A percentile compares a stretch with the other conserved stretches of the same genome.
phyloP scores from a whole-genome alignment of 2,113 vertebrate species.

The Psettodes erumei region DNA sequence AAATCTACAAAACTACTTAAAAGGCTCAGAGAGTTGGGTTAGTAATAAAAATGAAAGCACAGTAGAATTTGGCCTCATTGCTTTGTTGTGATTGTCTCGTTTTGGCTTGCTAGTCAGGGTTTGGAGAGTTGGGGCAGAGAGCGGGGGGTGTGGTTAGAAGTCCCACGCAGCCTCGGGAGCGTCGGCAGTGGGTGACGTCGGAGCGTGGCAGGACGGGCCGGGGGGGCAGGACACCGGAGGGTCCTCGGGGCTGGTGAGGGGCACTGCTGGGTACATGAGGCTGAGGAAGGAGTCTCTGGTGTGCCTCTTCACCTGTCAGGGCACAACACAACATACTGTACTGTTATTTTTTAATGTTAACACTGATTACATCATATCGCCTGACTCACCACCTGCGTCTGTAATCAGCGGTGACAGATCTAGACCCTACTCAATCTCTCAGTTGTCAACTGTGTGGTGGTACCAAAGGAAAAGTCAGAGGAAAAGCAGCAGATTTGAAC shows the following conservation, averaged over 20 bases:
- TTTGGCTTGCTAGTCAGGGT: conserved; percentile 57
- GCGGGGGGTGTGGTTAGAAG: conserved; percentile 61
- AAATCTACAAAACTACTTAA: conserved; percentile 51
- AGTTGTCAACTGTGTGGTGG: no score
- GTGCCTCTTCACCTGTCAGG: conserved; percentile 90
- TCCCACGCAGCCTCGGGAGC: conserved; percentile 77
- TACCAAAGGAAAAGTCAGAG: no score
- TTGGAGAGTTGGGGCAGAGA: not conserved
- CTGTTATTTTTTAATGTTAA: not conserved
- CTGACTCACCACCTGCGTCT: no score
- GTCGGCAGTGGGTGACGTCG: conserved; percentile 23
- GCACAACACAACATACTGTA: not conserved
- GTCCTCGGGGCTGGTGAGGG: conserved; percentile 81
- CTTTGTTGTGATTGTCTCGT: conserved; percentile 71
- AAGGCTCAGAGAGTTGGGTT: conserved; percentile 68
- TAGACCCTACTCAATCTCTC: no score
- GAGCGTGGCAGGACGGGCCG: conserved; percentile 57
- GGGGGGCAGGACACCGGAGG: conserved; percentile 71
- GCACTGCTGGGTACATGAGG: conserved; percentile 89
- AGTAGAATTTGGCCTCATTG: conserved; percentile 71
- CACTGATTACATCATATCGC: no score
- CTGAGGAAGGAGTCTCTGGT: conserved; percentile 89
- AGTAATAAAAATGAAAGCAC: conserved; percentile 70
- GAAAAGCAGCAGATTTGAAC: no score
- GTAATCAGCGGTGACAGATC: no score